These are phyloP conservation scores for Synanthedon tipuliformis DNA, from an alignment of 2,888 invertebrate species.

Conservation along the genomic window DNA sequence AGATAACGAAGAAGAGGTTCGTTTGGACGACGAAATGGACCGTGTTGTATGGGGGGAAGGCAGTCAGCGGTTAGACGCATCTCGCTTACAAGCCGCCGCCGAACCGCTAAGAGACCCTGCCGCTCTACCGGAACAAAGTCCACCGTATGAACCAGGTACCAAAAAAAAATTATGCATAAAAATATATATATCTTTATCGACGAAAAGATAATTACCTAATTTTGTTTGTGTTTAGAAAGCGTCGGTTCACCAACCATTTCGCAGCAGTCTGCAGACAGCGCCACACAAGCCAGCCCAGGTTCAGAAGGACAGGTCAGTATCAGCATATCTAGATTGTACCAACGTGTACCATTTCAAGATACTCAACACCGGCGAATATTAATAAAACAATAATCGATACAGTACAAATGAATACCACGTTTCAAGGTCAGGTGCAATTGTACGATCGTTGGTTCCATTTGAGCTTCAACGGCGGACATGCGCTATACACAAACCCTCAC, in stretches of 20 bases:
- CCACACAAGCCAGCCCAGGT: constrained; percentile 5
- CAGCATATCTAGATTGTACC: background rate
- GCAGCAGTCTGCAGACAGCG: constrained; percentile 5
- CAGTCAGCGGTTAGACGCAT: constrained; percentile 59
- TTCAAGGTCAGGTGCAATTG: background rate
- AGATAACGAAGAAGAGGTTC: constrained; percentile 70
- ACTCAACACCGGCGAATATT: background rate
- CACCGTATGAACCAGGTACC: constrained; percentile 11
- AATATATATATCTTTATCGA: no score
- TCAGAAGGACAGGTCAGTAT: constrained; percentile 6
- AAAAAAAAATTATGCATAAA: no score
- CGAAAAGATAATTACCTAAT: background rate
- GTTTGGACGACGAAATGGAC: constrained; percentile 89
- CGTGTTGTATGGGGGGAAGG: constrained; percentile 82
- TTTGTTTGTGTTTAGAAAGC: constrained; percentile 6
- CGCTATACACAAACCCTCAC: no score
- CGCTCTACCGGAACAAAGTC: constrained; percentile 16
- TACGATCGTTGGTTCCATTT: background rate
- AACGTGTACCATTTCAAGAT: background rate
- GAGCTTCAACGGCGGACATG: background rate
- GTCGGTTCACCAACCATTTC: constrained; percentile 6
- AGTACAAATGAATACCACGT: background rate
- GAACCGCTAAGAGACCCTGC: constrained; percentile 25
- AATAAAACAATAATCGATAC: background rate
- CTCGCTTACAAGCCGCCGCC: constrained; percentile 34